These are phyloP conservation scores for Hartigia nigra DNA, from an alignment of 2,888 invertebrate genomes.

Conservation along the genomic window DNA sequence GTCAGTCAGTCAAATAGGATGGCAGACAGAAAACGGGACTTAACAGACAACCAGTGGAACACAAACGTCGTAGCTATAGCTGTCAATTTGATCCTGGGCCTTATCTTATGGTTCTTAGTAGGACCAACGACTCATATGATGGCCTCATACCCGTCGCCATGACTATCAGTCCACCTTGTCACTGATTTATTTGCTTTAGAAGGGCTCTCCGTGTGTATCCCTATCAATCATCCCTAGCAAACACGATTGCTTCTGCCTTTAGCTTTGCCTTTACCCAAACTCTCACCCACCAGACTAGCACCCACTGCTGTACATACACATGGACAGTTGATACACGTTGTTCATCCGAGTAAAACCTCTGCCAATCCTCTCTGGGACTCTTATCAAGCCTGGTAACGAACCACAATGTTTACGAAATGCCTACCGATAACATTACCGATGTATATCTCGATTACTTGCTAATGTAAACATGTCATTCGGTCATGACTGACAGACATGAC, in stretches of 20 bases:
- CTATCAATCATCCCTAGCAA: constrained; percentile 24
- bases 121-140: not conserved
- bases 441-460: constrained; percentile 10
- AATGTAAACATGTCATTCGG: constrained; percentile 24
- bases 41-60: too few relatives aligned
- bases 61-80: too few relatives aligned
- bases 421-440: constrained; percentile 18
- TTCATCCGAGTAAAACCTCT: not conserved
- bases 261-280: not conserved
- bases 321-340: too few relatives aligned
- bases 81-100: not conserved
- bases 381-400: not conserved
- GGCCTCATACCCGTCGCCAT: not conserved
- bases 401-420: constrained; percentile 17
- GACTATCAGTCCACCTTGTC: constrained; percentile 24
- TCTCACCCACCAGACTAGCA: not conserved
- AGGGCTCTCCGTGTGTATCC: constrained; percentile 17
- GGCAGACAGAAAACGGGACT: too few relatives aligned
- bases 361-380: constrained; percentile 5
- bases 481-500: not conserved
- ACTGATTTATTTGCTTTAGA: constrained; percentile 25
- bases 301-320: too few relatives aligned
- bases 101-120: not conserved
- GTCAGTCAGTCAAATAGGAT: too few relatives aligned
- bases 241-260: constrained; percentile 8